Evolutionary conservation across 1,140 invertebrate species (phyloP), one percentile per base, ranked within the genome.

Genomic region (Brachionus rotundiformis): DNA sequence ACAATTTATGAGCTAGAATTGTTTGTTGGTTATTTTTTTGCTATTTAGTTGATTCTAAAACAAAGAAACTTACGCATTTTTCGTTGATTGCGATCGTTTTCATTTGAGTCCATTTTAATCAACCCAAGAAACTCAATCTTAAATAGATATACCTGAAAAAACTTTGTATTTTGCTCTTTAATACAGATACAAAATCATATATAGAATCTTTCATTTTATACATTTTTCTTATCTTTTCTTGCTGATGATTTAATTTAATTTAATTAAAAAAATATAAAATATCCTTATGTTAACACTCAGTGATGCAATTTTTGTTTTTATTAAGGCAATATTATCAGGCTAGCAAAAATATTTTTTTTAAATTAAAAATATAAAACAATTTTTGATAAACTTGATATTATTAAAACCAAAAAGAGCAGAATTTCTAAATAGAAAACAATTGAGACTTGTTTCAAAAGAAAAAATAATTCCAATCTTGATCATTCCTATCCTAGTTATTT

Each of bases 151-250:
- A 54, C 23, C 8, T 54, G 19, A 54, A 54, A 54, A 54, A 19
- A 54, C 47, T 54, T 54, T 54, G 47, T 23, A 54, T 54, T 54
- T 54, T 54, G 47, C 8, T 54, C 47, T 54, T 54, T n/a, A n/a
- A n/a, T n/a, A n/a, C n/a, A n/a, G n/a, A n/a, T n/a, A n/a, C n/a
- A n/a, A n/a, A n/a, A n/a, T n/a, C n/a, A n/a, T n/a, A n/a, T n/a
- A n/a, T n/a, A n/a, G n/a, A n/a, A n/a, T n/a, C n/a, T 49, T 19
- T 49, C 16, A 49, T 49, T 49, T 16, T 49, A 16, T 16, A 54
- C 19, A 19, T 7, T 23, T 54, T 54, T 54, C n/a, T 49, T 49
- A 19, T 8, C 16, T 23, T 54, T 23, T 25, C 23, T 54, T 54
- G 47, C 47, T 54, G 47, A 54, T 54, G 19, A 19, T 54, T 54